These are phyloP conservation scores for Labrus mixtus DNA, from an alignment of 2,113 vertebrate genomes.

Conservation along the genomic window DNA sequence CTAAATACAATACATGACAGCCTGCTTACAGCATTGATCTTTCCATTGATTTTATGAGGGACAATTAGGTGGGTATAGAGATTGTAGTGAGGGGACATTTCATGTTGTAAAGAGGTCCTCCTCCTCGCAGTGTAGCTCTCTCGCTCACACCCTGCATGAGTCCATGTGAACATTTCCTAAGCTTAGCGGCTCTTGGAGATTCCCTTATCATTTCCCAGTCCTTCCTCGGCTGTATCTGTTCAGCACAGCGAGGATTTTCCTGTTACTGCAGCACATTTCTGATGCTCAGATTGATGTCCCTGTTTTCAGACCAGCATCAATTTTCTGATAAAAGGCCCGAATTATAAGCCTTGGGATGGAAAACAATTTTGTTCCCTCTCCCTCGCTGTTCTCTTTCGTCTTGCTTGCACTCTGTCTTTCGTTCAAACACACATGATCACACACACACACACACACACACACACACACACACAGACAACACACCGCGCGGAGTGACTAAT, in stretches of 20 bases:
- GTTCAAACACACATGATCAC: conserved; percentile 36
- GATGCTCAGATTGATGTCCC: conserved; percentile 52
- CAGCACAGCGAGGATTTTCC: conserved; percentile 16
- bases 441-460: conserved; percentile 26
- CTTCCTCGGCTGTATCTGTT: conserved; percentile 7
- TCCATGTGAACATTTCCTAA: conserved; percentile 21
- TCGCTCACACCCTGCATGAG: not conserved
- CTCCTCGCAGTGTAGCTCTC: not conserved
- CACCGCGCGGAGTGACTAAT: conserved; percentile 75
- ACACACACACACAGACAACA: too few species aligned
- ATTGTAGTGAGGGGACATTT: not conserved
- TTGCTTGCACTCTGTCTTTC: conserved; percentile 34
- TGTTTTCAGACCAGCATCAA: conserved; percentile 54
- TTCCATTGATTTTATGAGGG: not conserved
- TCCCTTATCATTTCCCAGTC: conserved; percentile 11
- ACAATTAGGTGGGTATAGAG: not conserved
- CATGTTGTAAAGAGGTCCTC: not conserved
- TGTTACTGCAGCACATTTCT: conserved; percentile 25
- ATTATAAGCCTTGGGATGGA: conserved; percentile 69
- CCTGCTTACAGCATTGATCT: not conserved
- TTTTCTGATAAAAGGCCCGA: conserved; percentile 71
- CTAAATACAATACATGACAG: not conserved
- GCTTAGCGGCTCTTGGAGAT: conserved; percentile 13
- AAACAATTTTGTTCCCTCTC: conserved; percentile 62
- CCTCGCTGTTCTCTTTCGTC: conserved; percentile 32